phyloP scores from a whole-genome alignment of 2,113 vertebrate genomes.

The Anarrhichthys ocellatus region DNA sequence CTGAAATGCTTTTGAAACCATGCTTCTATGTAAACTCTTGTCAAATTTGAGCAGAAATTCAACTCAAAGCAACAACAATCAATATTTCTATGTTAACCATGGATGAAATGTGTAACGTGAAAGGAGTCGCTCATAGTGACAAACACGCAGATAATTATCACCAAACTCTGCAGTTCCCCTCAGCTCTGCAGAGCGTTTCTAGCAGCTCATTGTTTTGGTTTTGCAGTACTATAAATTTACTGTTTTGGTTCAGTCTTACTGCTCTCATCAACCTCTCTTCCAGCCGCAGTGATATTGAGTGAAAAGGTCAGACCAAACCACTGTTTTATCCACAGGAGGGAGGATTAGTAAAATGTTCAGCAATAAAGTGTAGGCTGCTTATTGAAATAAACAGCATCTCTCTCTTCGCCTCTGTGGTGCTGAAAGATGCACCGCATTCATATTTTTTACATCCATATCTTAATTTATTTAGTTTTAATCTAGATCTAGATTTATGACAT shows the following conservation, averaged over 20 bases:
- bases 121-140: not conserved
- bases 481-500: not conserved
- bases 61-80: not conserved
- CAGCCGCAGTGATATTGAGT: too few species aligned
- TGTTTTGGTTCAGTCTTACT: not conserved
- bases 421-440: too few species aligned
- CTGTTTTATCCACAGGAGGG: too few species aligned
- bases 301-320: not conserved
- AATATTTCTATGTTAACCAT: not conserved
- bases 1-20: not conserved
- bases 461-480: not conserved
- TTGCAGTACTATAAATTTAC: not conserved
- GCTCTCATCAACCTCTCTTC: not conserved
- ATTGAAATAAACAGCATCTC: too few species aligned
- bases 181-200: too few species aligned
- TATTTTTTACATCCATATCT: too few species aligned
- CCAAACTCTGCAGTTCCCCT: too few species aligned
- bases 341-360: too few species aligned
- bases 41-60: not conserved
- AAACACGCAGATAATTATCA: not conserved
- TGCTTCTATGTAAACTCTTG: not conserved
- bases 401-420: too few species aligned
- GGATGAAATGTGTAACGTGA: not conserved
- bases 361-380: too few species aligned
- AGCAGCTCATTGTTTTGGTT: not conserved